These are phyloP conservation scores for Octomys mimax DNA, from an alignment of 2,797 vertebrate species.

Conservation along the genomic window DNA sequence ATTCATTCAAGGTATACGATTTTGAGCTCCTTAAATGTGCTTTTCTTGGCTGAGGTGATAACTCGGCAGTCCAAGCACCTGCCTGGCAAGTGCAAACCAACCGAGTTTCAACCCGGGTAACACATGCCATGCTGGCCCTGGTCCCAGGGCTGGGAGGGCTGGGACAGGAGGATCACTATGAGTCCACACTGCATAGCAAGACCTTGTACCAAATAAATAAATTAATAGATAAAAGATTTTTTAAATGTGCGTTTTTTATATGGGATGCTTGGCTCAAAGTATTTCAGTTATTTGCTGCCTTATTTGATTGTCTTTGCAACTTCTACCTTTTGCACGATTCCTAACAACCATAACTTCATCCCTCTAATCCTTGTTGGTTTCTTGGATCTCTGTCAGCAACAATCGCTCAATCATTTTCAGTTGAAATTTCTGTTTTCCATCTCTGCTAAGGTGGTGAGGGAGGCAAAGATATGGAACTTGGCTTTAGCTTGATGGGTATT, in stretches of 20 bases:
- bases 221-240: too few relatives aligned
- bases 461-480: constrained; percentile 55
- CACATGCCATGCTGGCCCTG: too few relatives aligned
- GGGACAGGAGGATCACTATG: too few relatives aligned
- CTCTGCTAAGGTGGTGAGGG: constrained; percentile 64
- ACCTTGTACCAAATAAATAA: too few relatives aligned
- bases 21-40: neutral
- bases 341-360: constrained; percentile 54
- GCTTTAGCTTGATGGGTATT: constrained; percentile 52
- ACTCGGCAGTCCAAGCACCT: too few relatives aligned
- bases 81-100: too few relatives aligned
- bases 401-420: constrained; percentile 57
- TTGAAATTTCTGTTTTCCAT: constrained; percentile 74
- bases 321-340: neutral
- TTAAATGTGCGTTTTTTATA: neutral
- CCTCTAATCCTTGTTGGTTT: constrained; percentile 46
- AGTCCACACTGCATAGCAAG: too few relatives aligned
- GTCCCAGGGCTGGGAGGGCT: too few relatives aligned
- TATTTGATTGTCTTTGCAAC: constrained; percentile 3
- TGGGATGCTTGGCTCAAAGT: neutral
- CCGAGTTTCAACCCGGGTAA: too few relatives aligned
- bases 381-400: constrained; percentile 63
- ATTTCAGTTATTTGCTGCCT: neutral
- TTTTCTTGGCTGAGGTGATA: neutral
- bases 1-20: neutral